phyloP scores from a whole-genome alignment of 2,113 vertebrate species.

The Delphinapterus leucas region DNA sequence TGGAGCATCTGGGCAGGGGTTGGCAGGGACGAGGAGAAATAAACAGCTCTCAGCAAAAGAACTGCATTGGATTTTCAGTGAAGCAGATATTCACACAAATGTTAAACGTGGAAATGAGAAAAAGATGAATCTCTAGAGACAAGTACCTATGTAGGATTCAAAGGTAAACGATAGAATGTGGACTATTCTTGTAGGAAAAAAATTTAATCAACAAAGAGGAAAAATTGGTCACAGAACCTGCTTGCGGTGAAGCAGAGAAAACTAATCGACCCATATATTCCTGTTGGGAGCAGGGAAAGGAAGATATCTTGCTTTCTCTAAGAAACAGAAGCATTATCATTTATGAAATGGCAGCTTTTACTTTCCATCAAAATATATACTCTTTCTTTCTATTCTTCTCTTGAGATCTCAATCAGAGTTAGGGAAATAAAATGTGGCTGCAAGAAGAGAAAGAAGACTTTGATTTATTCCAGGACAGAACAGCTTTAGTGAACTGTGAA shows the following conservation, averaged over 20 bases:
- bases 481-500: neutral
- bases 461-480: neutral
- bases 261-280: neutral
- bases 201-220: neutral
- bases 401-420: conserved; percentile 1
- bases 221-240: neutral
- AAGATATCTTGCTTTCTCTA: neutral
- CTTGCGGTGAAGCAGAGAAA: neutral
- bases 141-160: neutral
- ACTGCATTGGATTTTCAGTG: neutral
- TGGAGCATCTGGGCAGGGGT: neutral
- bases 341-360: conserved; percentile 1
- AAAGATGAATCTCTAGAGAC: neutral
- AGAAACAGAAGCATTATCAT: neutral
- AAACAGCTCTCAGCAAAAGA: conserved; percentile 53
- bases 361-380: neutral
- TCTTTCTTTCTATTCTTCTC: neutral
- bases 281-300: neutral
- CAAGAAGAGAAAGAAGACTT: neutral
- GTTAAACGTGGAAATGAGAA: conserved; percentile 14
- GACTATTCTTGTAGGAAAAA: neutral
- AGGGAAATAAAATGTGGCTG: conserved; percentile 7
- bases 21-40: neutral
- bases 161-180: neutral
- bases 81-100: conserved; percentile 35